Conservation (phyloP, 2,113 vertebrate genomes). For the Nothoprocta pentlandii region DNA sequence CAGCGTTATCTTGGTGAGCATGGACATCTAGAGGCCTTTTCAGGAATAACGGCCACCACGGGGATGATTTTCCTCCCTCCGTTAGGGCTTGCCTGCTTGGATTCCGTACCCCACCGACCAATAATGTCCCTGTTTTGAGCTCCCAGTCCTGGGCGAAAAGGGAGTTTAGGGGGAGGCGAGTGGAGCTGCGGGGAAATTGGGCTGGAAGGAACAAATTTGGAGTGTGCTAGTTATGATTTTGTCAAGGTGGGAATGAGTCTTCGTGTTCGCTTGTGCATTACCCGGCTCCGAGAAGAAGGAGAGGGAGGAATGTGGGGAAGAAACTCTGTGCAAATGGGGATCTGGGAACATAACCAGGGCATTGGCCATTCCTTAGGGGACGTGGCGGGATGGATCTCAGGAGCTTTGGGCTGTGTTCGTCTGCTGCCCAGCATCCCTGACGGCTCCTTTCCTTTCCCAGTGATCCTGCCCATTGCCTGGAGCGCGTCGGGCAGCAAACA, state of each 20-base stretch:
- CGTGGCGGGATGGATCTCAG: neutral
- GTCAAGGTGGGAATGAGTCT: rapidly evolving
- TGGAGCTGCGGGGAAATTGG: neutral
- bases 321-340: too few species aligned
- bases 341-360: neutral
- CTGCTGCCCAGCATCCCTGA: neutral
- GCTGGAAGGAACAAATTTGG: rapidly evolving
- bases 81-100: rapidly evolving
- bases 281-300: neutral
- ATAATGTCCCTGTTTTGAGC: rapidly evolving
- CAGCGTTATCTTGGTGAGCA: neutral
- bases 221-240: rapidly evolving
- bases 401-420: too few species aligned
- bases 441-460: neutral
- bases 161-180: neutral
- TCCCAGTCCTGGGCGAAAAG: neutral
- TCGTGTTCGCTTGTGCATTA: neutral
- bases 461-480: neutral
- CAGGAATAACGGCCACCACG: neutral
- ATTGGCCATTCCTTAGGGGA: rapidly evolving
- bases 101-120: rapidly evolving
- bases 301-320: neutral
- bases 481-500: neutral
- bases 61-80: neutral
- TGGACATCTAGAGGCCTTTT: slow-evolving; percentile 31